A percentile compares a stretch with the other conserved stretches of the same genome.
Conservation (phyloP, 2,797 vertebrate genomes). For the Sebastes iracundus region DNA sequence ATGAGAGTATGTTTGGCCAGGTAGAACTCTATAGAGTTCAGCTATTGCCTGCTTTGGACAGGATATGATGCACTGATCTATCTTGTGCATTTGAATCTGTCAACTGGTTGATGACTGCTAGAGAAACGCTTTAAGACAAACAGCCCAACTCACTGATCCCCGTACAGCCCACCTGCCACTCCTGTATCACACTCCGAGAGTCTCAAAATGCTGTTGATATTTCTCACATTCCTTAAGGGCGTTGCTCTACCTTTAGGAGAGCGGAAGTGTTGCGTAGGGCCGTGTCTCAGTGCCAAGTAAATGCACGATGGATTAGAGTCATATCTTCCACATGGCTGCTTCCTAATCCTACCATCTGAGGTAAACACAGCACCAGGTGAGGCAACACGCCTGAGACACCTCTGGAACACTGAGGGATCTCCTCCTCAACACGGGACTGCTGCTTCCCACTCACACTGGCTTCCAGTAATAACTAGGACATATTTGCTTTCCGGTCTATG, state of each 20-base stretch:
- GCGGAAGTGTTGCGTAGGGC: conserved; percentile 58
- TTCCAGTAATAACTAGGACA: neutral
- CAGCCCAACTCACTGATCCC: neutral
- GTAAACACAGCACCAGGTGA: conserved; percentile 80
- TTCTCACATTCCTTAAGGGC: conserved; percentile 55
- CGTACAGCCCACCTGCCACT: conserved; percentile 5
- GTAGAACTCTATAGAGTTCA: neutral
- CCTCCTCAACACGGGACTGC: conserved; percentile 29
- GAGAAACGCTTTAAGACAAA: neutral
- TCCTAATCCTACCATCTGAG: conserved; percentile 81
- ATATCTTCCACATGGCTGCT: conserved; percentile 76
- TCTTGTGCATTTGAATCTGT: neutral
- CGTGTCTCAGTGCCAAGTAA: conserved; percentile 69
- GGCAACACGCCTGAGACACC: conserved; percentile 70
- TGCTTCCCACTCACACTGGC: conserved; percentile 3
- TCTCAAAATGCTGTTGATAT: conserved; percentile 51
- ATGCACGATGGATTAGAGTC: conserved; percentile 73
- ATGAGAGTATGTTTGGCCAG: neutral
- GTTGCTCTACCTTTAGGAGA: conserved; percentile 53
- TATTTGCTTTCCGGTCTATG: neutral
- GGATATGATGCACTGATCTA: neutral
- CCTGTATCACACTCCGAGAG: conserved; percentile 12
- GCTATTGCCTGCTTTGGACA: neutral
- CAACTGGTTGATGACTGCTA: neutral
- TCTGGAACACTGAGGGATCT: conserved; percentile 63